Conservation (phyloP, 2,113 vertebrate genomes). For the Oryzias melastigma region DNA sequence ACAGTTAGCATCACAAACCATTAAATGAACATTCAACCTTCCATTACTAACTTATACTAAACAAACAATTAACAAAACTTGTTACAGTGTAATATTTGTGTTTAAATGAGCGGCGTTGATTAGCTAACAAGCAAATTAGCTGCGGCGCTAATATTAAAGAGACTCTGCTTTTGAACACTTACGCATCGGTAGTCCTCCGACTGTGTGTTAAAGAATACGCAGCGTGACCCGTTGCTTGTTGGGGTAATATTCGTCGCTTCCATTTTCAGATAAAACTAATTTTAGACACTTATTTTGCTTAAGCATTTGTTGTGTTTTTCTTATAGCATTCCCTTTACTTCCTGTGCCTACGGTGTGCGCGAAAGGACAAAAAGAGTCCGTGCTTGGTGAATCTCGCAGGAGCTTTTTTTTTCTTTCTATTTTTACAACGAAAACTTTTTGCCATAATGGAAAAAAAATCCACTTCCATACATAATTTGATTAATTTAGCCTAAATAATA, state of each 20-base stretch:
- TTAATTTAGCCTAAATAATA: no score
- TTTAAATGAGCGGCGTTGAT: background rate
- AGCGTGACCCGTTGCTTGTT: constrained; percentile 56
- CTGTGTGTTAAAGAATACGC: constrained; percentile 64
- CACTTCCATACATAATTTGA: background rate
- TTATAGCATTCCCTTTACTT: constrained; percentile 30
- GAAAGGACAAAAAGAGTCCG: constrained; percentile 54
- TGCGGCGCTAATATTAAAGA: constrained; percentile 12
- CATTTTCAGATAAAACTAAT: constrained; percentile 22
- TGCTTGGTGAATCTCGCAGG: no score
- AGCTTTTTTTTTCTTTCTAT: no score
- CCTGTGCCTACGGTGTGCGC: constrained; percentile 63
- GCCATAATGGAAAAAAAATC: background rate
- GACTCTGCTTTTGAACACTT: constrained; percentile 55
- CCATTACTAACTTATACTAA: no score
- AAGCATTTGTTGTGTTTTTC: constrained; percentile 48
- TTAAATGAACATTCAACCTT: no score
- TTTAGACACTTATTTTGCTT: constrained; percentile 12
- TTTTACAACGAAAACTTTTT: background rate
- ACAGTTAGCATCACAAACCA: no score
- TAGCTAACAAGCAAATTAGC: constrained; percentile 36
- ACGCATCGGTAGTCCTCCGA: constrained; percentile 77
- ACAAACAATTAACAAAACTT: no score
- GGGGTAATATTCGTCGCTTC: constrained; percentile 23
- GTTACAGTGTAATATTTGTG: no score